A percentile compares a stretch with the other conserved stretches of the same genome.
Evolutionary conservation across 2,113 vertebrate genomes (phyloP).

Genomic region (Theristicus caerulescens): DNA sequence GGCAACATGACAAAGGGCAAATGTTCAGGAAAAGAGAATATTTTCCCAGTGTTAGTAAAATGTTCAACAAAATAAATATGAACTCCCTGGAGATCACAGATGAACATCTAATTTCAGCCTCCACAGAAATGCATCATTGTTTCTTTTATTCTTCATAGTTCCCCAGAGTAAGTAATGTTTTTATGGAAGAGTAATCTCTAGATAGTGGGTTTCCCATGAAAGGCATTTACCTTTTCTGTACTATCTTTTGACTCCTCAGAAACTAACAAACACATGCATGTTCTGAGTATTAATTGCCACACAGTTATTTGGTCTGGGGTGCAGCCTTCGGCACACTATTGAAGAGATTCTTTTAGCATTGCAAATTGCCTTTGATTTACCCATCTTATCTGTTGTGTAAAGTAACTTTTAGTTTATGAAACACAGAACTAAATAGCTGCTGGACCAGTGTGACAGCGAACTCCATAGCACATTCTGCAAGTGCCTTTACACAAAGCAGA

Average conservation of each 20-base stretch:
- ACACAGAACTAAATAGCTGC: background rate
- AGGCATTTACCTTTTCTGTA: background rate
- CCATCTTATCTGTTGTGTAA: background rate
- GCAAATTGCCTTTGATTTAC: background rate
- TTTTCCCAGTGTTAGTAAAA: constrained; percentile 33
- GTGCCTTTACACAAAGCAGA: background rate
- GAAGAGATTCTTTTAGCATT: background rate
- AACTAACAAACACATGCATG: background rate
- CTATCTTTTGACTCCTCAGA: background rate
- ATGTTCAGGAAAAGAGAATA: background rate
- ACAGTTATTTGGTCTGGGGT: background rate
- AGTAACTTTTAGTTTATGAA: background rate
- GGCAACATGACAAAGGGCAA: background rate
- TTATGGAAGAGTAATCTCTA: background rate
- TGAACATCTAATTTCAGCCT: background rate
- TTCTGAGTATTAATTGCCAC: background rate
- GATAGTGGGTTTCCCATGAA: background rate
- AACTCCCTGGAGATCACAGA: background rate
- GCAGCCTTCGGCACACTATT: background rate
- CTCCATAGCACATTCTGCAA: background rate
- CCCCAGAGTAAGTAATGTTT: background rate
- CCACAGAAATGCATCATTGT: background rate
- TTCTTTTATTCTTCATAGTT: background rate
- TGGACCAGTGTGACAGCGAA: background rate
- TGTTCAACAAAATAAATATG: constrained; percentile 26